phyloP scores from a whole-genome alignment of 2,888 invertebrate genomes.

The Gandaritis pyraliata region DNA sequence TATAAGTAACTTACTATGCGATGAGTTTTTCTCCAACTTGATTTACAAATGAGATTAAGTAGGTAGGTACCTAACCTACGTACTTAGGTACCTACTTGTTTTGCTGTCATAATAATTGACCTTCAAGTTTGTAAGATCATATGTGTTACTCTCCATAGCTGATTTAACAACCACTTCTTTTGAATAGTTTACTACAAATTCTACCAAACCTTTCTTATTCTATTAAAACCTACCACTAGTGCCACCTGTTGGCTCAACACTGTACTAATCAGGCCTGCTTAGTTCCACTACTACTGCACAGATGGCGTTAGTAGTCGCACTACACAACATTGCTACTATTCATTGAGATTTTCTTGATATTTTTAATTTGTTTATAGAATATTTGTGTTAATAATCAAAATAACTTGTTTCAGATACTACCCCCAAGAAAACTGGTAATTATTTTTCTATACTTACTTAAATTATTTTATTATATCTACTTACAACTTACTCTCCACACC shows the following conservation, averaged over 20 bases:
- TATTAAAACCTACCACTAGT: slow-evolving; percentile 29
- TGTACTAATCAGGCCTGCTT: slow-evolving; percentile 26
- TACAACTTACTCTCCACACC: neutral
- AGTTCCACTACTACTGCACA: slow-evolving; percentile 49
- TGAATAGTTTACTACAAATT: neutral
- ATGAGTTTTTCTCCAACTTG: no score
- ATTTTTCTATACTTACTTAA: slow-evolving; percentile 33
- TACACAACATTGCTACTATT: neutral
- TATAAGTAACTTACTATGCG: no score
- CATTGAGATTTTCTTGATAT: slow-evolving; percentile 2
- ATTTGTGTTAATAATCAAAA: slow-evolving; percentile 58
- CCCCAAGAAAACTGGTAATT: slow-evolving; percentile 81
- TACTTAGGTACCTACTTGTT: no score
- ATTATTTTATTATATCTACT: neutral
- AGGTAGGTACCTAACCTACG: no score
- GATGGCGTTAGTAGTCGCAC: slow-evolving; percentile 59
- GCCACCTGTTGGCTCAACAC: slow-evolving; percentile 46
- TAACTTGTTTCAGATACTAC: slow-evolving; percentile 83
- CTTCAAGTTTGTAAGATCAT: no score
- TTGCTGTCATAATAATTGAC: no score
- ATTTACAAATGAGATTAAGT: no score
- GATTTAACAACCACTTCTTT: no score
- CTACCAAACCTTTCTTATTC: no score
- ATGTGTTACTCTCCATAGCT: no score
- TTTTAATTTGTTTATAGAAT: slow-evolving; percentile 27